These are phyloP conservation scores for Oscheius onirici DNA, from an alignment of 2,888 invertebrate genomes.

Conservation along the genomic window DNA sequence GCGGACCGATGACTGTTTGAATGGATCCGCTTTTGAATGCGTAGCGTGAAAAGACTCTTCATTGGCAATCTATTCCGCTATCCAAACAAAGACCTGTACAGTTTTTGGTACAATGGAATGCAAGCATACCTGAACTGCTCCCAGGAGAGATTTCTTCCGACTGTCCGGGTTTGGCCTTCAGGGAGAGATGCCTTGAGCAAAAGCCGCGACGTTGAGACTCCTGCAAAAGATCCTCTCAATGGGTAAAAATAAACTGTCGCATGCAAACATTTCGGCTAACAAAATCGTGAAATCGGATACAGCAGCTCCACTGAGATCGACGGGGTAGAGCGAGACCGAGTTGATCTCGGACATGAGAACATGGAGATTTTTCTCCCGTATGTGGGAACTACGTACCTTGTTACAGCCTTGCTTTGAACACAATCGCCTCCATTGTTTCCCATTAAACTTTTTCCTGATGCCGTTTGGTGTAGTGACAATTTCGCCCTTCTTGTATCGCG, in stretches of 20 bases:
- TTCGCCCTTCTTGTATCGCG: conserved; percentile 82
- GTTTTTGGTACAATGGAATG: neutral
- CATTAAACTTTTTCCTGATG: conserved; percentile 98
- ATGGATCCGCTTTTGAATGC: conserved; percentile 14
- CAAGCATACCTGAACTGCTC: conserved; percentile 40
- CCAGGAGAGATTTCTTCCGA: conserved; percentile 48
- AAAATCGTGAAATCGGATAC: conserved; percentile 21
- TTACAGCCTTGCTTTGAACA: conserved; percentile 86
- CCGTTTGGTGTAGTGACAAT: conserved; percentile 84
- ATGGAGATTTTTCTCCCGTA: too few species aligned
- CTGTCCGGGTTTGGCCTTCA: conserved; percentile 76
- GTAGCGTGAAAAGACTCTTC: conserved; percentile 17
- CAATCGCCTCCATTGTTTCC: conserved; percentile 97
- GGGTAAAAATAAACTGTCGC: neutral
- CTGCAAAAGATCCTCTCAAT: conserved; percentile 35
- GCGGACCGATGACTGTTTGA: conserved; percentile 18
- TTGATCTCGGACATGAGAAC: too few species aligned
- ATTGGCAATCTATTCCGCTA: conserved; percentile 7
- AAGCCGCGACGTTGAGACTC: conserved; percentile 96
- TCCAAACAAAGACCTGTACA: conserved; percentile 5
- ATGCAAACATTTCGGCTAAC: conserved; percentile 15
- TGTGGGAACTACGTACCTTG: conserved; percentile 48
- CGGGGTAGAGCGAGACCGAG: too few species aligned
- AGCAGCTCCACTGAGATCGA: neutral
- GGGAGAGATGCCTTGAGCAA: conserved; percentile 93